Evolutionary conservation across 2,113 vertebrate genomes (phyloP).

Genomic region (human (Homo sapiens)): GRCh38 chr14:84292501-84293000

Average conservation of each 20-base stretch:
- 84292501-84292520: too few species aligned
- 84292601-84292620: background rate
- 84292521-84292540: too few species aligned
- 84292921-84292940: background rate
- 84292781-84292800: background rate
- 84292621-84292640: background rate
- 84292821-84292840: accelerated
- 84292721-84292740: too few species aligned
- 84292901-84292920: background rate
- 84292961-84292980: background rate
- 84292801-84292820: background rate
- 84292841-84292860: accelerated
- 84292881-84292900: background rate
- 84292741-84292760: background rate
- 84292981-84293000: background rate
- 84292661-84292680: background rate
- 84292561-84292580: too few species aligned
- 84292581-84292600: too few species aligned
- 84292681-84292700: background rate
- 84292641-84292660: background rate
- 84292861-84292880: background rate
- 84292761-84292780: background rate
- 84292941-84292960: background rate
- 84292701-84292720: background rate
- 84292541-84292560: too few species aligned